Conservation (phyloP, 2,113 vertebrate genomes). For the Ammospiza caudacuta region DNA sequence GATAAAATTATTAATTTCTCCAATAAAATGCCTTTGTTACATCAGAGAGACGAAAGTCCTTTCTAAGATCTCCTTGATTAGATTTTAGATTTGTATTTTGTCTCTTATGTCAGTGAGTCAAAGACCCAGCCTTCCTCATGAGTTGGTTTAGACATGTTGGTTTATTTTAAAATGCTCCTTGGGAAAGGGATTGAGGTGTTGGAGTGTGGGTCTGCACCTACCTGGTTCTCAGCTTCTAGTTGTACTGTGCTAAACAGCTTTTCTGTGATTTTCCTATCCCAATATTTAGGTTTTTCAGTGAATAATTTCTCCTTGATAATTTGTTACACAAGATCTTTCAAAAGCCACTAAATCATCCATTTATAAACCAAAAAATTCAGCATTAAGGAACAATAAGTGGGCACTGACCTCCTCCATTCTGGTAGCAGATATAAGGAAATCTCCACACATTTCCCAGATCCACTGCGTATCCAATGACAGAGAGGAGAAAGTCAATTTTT, state of each 20-base stretch:
- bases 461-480: constrained; percentile 95
- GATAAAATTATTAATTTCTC: neutral
- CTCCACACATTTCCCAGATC: constrained; percentile 98
- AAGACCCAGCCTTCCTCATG: neutral
- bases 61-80: neutral
- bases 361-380: neutral
- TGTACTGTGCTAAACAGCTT: neutral
- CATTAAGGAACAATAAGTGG: neutral
- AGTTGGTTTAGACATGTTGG: neutral
- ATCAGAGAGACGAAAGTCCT: neutral
- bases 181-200: neutral
- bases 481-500: constrained; percentile 97
- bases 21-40: neutral
- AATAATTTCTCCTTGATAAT: neutral
- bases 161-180: neutral
- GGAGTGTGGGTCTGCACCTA: neutral
- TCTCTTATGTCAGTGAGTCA: neutral
- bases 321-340: neutral
- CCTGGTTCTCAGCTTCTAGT: neutral
- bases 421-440: constrained; percentile 97
- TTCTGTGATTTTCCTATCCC: neutral
- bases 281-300: neutral
- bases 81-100: neutral
- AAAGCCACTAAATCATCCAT: neutral
- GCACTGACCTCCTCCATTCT: constrained; percentile 96